Base-by-base conservation (phyloP, 92 coral and sea anemone genomes). In the Blastomussa wellsi region DNA sequence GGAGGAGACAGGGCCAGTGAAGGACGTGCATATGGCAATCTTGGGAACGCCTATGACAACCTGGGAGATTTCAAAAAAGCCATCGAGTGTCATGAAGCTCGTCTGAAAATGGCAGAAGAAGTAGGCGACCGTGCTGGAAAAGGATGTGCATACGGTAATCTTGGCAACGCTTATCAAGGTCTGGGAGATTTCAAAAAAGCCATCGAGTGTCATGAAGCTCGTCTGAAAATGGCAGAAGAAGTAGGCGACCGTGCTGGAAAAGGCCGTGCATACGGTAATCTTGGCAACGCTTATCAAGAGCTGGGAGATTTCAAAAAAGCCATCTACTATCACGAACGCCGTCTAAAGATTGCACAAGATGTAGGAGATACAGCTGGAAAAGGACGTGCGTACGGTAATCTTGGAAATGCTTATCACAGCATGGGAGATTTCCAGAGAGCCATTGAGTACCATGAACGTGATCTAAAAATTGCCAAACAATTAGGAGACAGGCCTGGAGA, bases 171-270 rank as follows among this genome's bases (percentile, higher is more conserved):
- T 15, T 67, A 80, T 70, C 24, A 19, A 19, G 47, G 22, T 44
- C 62, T 80, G 20, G 84, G 84, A 49, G 57, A 44, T 42, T 49
- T 29, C 35, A 80, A 80, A 44, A 80, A 24, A 70, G 76, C 84
- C 36, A 41, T 42, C 13, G 76, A 39, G 33, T 69, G 41, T 2
- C 44, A 65, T 66, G 75, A 80, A 64, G n/a, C n/a, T n/a, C n/a
- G n/a, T n/a, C n/a, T n/a, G n/a, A n/a, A n/a, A n/a, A n/a, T n/a
- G n/a, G n/a, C n/a, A n/a, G n/a, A 39, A 39, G 44, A 39, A 39
- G 44, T 39, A 39, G 44, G 44, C 3, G 44, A 39, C 44, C 3
- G 44, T 3, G 44, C 44, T 39, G 44, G 44, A 39, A 7, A 39
- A 7, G 44, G 44, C 3, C 44, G 44, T 39, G 44, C 44, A 39